Conservation (phyloP, 2,888 invertebrate species). For the Biston stratarius region DNA sequence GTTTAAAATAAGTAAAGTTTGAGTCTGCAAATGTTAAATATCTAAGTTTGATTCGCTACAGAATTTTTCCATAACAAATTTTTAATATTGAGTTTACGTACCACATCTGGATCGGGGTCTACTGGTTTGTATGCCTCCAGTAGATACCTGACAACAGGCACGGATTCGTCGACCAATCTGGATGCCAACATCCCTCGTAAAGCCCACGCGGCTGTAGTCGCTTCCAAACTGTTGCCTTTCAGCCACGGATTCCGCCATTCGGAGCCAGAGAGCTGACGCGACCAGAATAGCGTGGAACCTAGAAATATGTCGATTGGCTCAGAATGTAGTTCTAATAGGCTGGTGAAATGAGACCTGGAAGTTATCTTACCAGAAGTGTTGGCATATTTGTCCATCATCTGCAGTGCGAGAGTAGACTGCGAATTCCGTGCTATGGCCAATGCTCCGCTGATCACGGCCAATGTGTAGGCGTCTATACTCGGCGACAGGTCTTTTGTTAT, state of each 20-base stretch:
- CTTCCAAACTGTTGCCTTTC: slow-evolving; percentile 71
- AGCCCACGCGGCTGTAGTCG: slow-evolving; percentile 96
- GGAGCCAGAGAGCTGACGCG: slow-evolving; percentile 63
- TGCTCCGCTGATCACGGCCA: slow-evolving; percentile 92
- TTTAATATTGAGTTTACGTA: slow-evolving; percentile 42
- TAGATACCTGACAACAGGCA: slow-evolving; percentile 73
- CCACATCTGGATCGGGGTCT: slow-evolving; percentile 77
- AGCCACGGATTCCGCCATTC: slow-evolving; percentile 82
- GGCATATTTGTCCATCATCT: slow-evolving; percentile 79
- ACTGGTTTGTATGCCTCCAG: slow-evolving; percentile 64
- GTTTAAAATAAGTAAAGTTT: no score
- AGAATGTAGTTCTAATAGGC: neutral
- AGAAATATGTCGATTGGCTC: slow-evolving; percentile 5
- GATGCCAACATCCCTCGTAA: slow-evolving; percentile 89
- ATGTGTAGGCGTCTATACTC: slow-evolving; percentile 89
- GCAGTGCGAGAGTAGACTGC: slow-evolving; percentile 86
- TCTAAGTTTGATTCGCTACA: no score
- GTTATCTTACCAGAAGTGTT: slow-evolving; percentile 74
- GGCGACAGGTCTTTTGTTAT: slow-evolving; percentile 89
- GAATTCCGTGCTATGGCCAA: slow-evolving; percentile 92
- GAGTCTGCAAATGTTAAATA: no score
- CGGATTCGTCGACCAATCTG: slow-evolving; percentile 66
- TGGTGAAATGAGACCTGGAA: neutral
- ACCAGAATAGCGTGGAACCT: slow-evolving; percentile 78
- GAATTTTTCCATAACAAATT: neutral